Evolutionary conservation across 2,888 invertebrate genomes (phyloP).

Genomic region (Mimachlamys varia): DNA sequence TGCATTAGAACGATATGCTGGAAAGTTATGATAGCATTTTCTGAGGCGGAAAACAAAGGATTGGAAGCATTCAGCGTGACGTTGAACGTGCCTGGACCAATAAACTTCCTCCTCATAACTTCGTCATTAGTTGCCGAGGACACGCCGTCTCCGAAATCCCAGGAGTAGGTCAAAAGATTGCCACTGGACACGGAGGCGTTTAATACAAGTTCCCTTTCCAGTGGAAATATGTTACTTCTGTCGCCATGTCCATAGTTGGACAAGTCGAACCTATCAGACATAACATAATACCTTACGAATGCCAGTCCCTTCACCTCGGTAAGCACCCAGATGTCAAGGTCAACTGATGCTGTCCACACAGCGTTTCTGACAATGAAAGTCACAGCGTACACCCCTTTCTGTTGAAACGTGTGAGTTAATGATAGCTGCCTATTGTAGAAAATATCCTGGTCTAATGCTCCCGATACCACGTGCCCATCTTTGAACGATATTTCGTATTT

Average conservation of each 20-base stretch:
- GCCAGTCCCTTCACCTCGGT: conserved; percentile 61
- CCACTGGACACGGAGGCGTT: conserved; percentile 55
- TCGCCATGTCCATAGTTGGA: conserved; percentile 64
- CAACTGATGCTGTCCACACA: conserved; percentile 49
- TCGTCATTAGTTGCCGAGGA: conserved; percentile 41
- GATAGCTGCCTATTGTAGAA: conserved; percentile 48
- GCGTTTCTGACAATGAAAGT: conserved; percentile 57
- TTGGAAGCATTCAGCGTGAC: conserved; percentile 63
- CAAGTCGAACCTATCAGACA: conserved; percentile 56
- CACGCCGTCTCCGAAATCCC: conserved; percentile 61
- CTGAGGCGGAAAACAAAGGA: conserved; percentile 55
- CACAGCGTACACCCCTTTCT: conserved; percentile 57
- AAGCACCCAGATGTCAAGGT: conserved; percentile 55
- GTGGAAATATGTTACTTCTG: conserved; percentile 57
- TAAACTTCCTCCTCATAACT: conserved; percentile 50
- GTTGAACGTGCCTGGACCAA: conserved; percentile 50
- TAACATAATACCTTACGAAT: conserved; percentile 55
- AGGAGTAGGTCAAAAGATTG: conserved; percentile 59
- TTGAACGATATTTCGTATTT: conserved; percentile 58
- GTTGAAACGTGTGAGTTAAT: conserved; percentile 54
- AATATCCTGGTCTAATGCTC: conserved; percentile 44
- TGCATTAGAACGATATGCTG: conserved; percentile 62
- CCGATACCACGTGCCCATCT: conserved; percentile 50
- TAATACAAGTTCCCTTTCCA: conserved; percentile 62
- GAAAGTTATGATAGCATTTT: conserved; percentile 47